These are phyloP conservation scores for Prenolepis imparis DNA, from an alignment of 2,888 invertebrate genomes.

Conservation along the genomic window DNA sequence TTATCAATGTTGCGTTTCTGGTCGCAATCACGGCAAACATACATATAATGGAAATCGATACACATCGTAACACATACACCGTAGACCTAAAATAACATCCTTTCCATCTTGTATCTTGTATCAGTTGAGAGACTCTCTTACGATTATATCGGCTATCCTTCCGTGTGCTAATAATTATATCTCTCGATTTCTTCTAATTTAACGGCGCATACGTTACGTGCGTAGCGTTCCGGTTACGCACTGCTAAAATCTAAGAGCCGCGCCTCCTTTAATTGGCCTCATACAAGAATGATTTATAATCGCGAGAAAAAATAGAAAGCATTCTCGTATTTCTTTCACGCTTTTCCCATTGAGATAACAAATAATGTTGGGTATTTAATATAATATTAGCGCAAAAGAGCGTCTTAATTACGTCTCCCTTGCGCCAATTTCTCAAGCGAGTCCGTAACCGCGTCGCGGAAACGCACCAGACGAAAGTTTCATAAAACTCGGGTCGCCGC, in stretches of 20 bases:
- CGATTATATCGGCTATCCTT: constrained; percentile 63
- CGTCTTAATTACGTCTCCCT: constrained; percentile 38
- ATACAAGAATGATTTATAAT: constrained; percentile 42
- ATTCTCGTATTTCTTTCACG: constrained; percentile 43
- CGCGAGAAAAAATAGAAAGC: constrained; percentile 49
- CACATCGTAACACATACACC: constrained; percentile 22
- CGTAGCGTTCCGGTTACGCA: constrained; percentile 49
- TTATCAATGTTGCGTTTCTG: constrained; percentile 37
- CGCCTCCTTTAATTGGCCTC: constrained; percentile 55
- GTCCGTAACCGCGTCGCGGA: constrained; percentile 53
- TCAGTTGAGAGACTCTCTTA: constrained; percentile 13
- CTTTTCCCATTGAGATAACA: constrained; percentile 56
- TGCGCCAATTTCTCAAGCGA: constrained; percentile 35
- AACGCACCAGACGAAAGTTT: constrained; percentile 54
- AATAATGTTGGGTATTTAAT: constrained; percentile 44
- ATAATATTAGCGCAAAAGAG: constrained; percentile 29
- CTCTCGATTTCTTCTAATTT: constrained; percentile 67
- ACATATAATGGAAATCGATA: constrained; percentile 43
- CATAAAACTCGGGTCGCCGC: constrained; percentile 52
- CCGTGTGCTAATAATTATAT: constrained; percentile 59
- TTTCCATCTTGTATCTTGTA: constrained; percentile 2
- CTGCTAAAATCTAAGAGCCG: constrained; percentile 53
- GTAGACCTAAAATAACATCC: constrained; percentile 20
- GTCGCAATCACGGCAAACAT: constrained; percentile 26
- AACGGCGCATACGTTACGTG: constrained; percentile 47